Base-by-base conservation (phyloP, 1,140 invertebrate species). In the Drosophila ogumai region DNA sequence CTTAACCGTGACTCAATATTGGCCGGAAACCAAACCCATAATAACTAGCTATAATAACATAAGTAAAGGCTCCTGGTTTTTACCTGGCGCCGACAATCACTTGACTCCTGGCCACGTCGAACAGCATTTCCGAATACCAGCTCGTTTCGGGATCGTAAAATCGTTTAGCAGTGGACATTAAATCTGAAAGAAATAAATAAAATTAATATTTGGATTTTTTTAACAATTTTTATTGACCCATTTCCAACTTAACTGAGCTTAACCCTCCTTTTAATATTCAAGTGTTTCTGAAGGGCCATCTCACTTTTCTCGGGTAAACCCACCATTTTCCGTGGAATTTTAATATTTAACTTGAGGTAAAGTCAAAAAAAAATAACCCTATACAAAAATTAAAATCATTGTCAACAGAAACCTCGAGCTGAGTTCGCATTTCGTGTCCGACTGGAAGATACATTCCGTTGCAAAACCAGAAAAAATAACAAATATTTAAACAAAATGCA, bases 71-170 rank as follows among this genome's bases (percentile, higher is more conserved):
- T 44, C 13, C n/a, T 25, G 25, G 19, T 12, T 90, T 93, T 94
- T 93, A 97, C 96, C 96, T 95, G 64, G 96, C 96, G 60, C 96
- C 96, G 71, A 96, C 96, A 67, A 97, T 94, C 65, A 98, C 93
- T 93, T 97, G 96, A 91, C 96, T 96, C 87, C 96, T 95, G 52
- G 96, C 95, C 32, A 97, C 95, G 93, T 98, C 97, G 92, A 97
- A 97, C 25, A 97, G 93, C 84, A 97, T 93, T 93, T 96, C 95
- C 9, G 96, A 96, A 93, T 95, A 97, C 64, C 95, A 95, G 38
- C 94, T 95, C 67, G 96, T 95, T 56, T 94, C 95, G 43, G 95
- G 94, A 81, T 95, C 94, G 77, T 94, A 93, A 86, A 96, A 96
- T 85, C 94, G 93, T 92, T 93, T 93, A 49, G 94, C 93, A 43